Evolutionary conservation across 2,113 vertebrate species (phyloP).

Genomic region (Halcyon senegalensis): DNA sequence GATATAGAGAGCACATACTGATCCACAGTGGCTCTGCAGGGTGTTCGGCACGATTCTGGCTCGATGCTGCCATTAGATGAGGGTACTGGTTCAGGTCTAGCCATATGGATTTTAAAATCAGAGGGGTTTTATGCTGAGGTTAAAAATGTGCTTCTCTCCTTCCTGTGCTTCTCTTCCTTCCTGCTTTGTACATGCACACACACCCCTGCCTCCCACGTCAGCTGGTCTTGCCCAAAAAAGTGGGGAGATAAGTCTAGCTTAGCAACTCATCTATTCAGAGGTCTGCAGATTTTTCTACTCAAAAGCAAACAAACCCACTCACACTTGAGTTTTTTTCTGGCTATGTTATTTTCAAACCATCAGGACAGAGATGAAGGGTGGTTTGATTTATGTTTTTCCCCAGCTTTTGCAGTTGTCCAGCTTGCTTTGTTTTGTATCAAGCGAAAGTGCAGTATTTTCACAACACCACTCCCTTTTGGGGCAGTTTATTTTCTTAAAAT

Average conservation of each 20-base stretch:
- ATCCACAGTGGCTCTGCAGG: not conserved
- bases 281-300: constrained; percentile 21
- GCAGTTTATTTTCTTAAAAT: constrained; percentile 29
- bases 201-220: not conserved
- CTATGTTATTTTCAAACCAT: constrained; percentile 23
- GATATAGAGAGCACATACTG: not conserved
- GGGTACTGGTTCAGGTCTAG: not conserved
- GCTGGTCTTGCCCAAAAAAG: not conserved
- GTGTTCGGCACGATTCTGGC: not conserved
- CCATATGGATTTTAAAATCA: not conserved
- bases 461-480: not conserved
- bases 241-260: not conserved
- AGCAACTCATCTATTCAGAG: not conserved
- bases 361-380: not conserved
- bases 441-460: not conserved
- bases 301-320: constrained; percentile 33
- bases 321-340: not conserved
- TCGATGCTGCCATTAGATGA: not conserved
- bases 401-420: not conserved
- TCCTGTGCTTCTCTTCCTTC: not conserved
- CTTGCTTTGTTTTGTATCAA: not conserved
- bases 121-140: not conserved
- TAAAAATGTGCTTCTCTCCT: not conserved
- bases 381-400: not conserved
- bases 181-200: not conserved